Percentiles rank a stretch among this genome's conserved stretches.
Conservation (phyloP, 2,113 vertebrate genomes). For the Ascaphus truei region DNA sequence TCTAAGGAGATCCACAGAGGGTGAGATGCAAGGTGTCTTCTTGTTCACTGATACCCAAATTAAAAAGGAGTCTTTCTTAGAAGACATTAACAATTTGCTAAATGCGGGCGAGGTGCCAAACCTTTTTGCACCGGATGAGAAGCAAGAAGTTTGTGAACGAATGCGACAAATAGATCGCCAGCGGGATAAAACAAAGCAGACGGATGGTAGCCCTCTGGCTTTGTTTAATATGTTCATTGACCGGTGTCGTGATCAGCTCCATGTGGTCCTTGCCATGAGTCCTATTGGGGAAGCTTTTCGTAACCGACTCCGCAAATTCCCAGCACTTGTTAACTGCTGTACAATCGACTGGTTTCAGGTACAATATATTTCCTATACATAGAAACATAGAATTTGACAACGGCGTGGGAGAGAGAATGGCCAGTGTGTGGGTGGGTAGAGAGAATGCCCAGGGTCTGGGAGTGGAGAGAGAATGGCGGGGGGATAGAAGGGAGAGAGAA, state of each 20-base stretch:
- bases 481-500: too few species aligned
- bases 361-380: conserved; percentile 1
- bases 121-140: conserved; percentile 81
- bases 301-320: conserved; percentile 77
- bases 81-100: conserved; percentile 84
- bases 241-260: conserved; percentile 81
- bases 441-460: neutral
- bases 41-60: conserved; percentile 88
- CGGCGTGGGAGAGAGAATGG: too few species aligned
- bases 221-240: conserved; percentile 89
- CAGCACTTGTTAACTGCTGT: conserved; percentile 88
- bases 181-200: conserved; percentile 75
- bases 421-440: too few species aligned
- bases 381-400: too few species aligned
- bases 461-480: too few species aligned
- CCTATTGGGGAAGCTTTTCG: conserved; percentile 87
- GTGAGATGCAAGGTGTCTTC: conserved; percentile 78
- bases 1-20: conserved; percentile 71
- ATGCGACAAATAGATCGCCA: conserved; percentile 82
- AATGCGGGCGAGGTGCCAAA: conserved; percentile 90
- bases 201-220: conserved; percentile 77
- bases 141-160: conserved; percentile 81
- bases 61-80: conserved; percentile 84
- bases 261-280: conserved; percentile 86
- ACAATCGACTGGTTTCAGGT: conserved; percentile 96